Evolutionary conservation across 2,888 invertebrate species (phyloP), one percentile per base, ranked within the genome.

Genomic region (Synanthedon myopaeformis): DNA sequence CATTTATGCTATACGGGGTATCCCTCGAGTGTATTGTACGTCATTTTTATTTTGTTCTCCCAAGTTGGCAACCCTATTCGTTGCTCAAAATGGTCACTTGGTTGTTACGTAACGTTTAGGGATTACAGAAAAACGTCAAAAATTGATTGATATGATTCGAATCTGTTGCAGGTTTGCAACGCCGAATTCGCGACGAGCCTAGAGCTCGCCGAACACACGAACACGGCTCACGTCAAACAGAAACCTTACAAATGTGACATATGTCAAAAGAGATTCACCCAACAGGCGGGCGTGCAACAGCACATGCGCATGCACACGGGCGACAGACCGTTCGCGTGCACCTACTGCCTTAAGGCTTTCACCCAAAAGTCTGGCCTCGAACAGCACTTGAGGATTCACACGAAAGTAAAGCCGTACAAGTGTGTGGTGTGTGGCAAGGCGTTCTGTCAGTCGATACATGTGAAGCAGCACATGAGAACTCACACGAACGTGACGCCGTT

Each of bases 321-420:
- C 0, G 80, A 80, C 59, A 28, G n/a, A 0, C 88, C 88, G 0
- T 88, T 77, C 69, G 57, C 67, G 0, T 88, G 88, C 68, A 70
- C 76, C 0, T 72, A 70, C 63, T 88, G 88, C 55, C 55, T 70
- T 0, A 88, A 88, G 50, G 64, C 82, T 0, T 88, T 88, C 76
- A 84, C 86, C 0, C 88, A 88, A 12, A 87, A 85, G 51, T 82
- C 85, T 0, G 88, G 88, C 0, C 65, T 86, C 0, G 85, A 86
- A 53, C 88, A 88, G 45, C 88, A 88, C 11, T 56, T 79, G 0
- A 64, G 88, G 0, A 88, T 79, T 2, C 88, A 88, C 60, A 85
- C 82, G 0, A 84, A 84, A 53, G 49, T 72, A 0, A 77, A 80
- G 17, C 86, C 86, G 0, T 86, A 80, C 74, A 67, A 78, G 2